These are phyloP conservation scores for Anhinga anhinga DNA, from an alignment of 2,113 vertebrate species.

Conservation along the genomic window DNA sequence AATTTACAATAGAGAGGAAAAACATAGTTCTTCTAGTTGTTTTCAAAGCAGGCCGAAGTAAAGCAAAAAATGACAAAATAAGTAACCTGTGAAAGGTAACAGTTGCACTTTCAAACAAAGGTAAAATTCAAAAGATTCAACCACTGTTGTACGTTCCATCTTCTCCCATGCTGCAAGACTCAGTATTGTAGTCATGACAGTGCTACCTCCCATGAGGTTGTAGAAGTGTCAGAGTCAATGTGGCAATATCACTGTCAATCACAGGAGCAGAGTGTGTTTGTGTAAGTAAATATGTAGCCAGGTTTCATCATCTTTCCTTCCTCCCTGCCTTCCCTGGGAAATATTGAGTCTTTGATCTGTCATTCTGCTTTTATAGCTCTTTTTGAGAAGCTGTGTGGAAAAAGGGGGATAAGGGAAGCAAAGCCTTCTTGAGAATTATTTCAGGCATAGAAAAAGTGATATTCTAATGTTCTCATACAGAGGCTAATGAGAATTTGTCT, in stretches of 20 bases:
- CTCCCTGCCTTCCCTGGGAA: background rate
- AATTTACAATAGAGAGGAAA: background rate
- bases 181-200: background rate
- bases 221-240: background rate
- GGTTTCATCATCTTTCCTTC: background rate
- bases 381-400: background rate
- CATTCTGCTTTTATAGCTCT: background rate
- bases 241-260: constrained; percentile 62
- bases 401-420: background rate
- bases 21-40: background rate
- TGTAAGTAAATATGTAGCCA: background rate
- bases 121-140: background rate
- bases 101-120: background rate
- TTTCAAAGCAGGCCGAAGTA: background rate
- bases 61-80: background rate
- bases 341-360: background rate
- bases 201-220: background rate
- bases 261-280: constrained; percentile 47
- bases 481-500: background rate
- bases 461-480: background rate
- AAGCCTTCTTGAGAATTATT: background rate
- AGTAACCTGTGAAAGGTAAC: background rate
- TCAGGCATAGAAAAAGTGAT: background rate
- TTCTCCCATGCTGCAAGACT: constrained; percentile 62
- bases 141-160: constrained; percentile 60